These are phyloP conservation scores for Paragorgia papillata DNA, from an alignment of 92 coral and sea anemone species.

Conservation along the genomic window DNA sequence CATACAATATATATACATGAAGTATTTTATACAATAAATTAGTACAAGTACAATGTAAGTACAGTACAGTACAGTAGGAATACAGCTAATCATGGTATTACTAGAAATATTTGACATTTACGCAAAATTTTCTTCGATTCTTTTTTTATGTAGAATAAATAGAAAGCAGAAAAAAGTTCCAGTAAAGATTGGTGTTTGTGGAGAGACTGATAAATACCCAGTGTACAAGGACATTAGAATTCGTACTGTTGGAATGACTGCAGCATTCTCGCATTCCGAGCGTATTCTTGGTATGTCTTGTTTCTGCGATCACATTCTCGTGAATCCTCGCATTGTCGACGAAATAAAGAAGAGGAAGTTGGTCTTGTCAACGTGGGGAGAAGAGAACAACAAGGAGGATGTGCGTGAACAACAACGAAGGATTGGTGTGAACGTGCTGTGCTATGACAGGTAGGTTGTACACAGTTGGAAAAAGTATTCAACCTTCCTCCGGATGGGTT, in stretches of 20 bases:
- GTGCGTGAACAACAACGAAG: constrained; percentile 15
- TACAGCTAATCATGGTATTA: too few species aligned
- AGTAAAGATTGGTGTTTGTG: constrained; percentile 39
- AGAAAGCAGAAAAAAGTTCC: constrained; percentile 22
- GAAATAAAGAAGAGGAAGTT: constrained; percentile 19
- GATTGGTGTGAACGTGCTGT: constrained; percentile 27
- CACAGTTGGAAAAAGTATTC: not conserved
- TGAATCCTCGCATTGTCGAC: not conserved
- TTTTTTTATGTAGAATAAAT: constrained; percentile 3
- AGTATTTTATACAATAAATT: too few species aligned
- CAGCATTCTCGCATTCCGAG: constrained; percentile 18
- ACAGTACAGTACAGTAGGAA: too few species aligned
- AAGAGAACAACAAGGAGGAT: constrained; percentile 4
- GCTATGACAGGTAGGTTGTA: constrained; percentile 30
- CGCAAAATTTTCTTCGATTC: not conserved
- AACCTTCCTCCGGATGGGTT: too few species aligned
- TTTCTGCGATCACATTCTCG: constrained; percentile 22
- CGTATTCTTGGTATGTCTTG: constrained; percentile 23
- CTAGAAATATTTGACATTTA: too few species aligned
- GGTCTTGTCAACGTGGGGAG: constrained; percentile 31
- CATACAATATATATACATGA: too few species aligned
- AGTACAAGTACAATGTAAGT: too few species aligned
- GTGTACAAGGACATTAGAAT: constrained; percentile 34
- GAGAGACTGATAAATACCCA: constrained; percentile 28
- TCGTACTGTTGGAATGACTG: constrained; percentile 12